phyloP scores from a whole-genome alignment of 1,140 invertebrate species.

The Sycophaga agraensis region DNA sequence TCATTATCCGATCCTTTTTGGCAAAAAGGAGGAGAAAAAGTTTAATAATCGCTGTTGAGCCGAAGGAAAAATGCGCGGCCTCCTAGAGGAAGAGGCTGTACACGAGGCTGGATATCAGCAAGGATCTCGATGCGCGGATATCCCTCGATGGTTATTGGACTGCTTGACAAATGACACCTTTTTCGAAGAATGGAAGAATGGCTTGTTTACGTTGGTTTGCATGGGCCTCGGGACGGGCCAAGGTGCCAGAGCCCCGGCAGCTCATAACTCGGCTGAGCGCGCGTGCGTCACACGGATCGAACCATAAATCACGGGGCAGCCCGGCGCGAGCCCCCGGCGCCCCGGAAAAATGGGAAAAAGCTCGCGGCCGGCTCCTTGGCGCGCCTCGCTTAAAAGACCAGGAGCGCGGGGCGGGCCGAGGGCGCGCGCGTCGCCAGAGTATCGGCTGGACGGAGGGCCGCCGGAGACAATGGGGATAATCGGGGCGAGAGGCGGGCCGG shows the following conservation, averaged over 20 bases:
- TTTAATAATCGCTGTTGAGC: conserved; percentile 1
- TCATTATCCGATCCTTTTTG: too few species aligned
- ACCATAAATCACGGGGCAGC: conserved; percentile 12
- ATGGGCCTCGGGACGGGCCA: not conserved
- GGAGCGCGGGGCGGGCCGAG: not conserved
- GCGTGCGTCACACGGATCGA: not conserved
- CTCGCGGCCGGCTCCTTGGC: too few species aligned
- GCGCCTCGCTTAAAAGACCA: too few species aligned
- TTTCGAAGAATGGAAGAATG: conserved; percentile 20
- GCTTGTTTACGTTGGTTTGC: conserved; percentile 19
- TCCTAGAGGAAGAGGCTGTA: conserved; percentile 1
- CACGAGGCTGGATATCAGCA: too few species aligned
- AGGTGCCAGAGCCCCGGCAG: not conserved
- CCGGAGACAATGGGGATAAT: conserved; percentile 26
- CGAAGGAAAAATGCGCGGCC: not conserved
- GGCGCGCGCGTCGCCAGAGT: conserved; percentile 6
- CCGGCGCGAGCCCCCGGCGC: too few species aligned
- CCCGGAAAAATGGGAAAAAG: too few species aligned
- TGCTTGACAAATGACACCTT: conserved; percentile 16
- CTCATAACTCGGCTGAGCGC: conserved; percentile 3
- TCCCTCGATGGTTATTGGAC: conserved; percentile 7
- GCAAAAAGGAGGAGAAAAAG: too few species aligned
- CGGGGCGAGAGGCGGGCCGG: too few species aligned
- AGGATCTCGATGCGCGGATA: too few species aligned
- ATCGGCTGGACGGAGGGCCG: conserved; percentile 1